A percentile compares a stretch with the other conserved stretches of the same genome.
These are phyloP conservation scores for Dolichomitus sp. DNA, from an alignment of 2,888 invertebrate species.

Conservation along the genomic window DNA sequence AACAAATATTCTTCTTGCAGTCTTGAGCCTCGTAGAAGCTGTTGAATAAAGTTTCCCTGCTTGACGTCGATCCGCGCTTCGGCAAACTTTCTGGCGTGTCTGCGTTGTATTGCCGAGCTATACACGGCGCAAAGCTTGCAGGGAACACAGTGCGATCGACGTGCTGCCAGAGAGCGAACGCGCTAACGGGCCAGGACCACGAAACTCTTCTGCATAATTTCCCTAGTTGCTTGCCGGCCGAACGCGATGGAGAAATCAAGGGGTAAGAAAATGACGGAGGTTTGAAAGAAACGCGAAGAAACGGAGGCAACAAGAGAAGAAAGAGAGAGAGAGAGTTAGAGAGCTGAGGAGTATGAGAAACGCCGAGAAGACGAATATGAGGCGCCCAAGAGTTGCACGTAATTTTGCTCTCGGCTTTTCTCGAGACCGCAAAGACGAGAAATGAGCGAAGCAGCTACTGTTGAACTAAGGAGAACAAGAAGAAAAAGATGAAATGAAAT, in stretches of 20 bases:
- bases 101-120: neutral
- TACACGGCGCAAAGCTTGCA: constrained; percentile 14
- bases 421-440: constrained; percentile 37
- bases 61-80: neutral
- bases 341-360: constrained; percentile 14
- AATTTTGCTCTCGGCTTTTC: constrained; percentile 43
- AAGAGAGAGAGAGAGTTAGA: neutral
- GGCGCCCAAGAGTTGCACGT: constrained; percentile 50
- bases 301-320: neutral
- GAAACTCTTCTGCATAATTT: constrained; percentile 67
- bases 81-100: constrained; percentile 21
- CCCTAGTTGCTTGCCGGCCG: constrained; percentile 47
- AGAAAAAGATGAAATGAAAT: neutral
- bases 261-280: constrained; percentile 10
- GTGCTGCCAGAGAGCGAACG: constrained; percentile 13
- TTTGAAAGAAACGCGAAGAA: constrained; percentile 19
- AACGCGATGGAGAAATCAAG: neutral
- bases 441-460: constrained; percentile 17
- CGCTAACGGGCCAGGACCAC: constrained; percentile 66
- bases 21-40: neutral
- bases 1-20: neutral
- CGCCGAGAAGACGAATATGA: constrained; percentile 43
- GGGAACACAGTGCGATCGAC: neutral
- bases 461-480: constrained; percentile 23
- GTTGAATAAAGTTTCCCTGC: neutral